Conservation (phyloP, 2,888 invertebrate species). For the Mythimna impura region DNA sequence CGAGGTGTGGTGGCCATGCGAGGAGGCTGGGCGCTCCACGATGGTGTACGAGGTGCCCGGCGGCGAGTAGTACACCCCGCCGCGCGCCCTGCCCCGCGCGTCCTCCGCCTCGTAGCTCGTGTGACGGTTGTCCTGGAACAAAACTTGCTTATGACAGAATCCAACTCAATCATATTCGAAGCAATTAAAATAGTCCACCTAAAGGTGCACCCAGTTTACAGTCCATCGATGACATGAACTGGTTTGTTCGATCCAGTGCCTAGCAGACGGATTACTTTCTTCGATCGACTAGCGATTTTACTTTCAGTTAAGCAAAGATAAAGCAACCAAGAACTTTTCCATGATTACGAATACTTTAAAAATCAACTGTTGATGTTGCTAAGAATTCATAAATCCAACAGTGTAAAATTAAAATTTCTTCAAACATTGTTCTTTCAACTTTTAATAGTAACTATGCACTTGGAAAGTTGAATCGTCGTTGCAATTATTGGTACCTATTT, state of each 20-base stretch:
- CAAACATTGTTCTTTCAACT: slow-evolving; percentile 3
- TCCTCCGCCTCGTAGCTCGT: slow-evolving; percentile 89
- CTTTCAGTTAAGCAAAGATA: too few species aligned
- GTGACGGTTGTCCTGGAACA: slow-evolving; percentile 88
- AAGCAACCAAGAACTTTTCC: slow-evolving; percentile 1
- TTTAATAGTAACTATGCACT: slow-evolving; percentile 7
- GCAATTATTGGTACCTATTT: slow-evolving; percentile 40
- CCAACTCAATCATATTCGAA: too few species aligned
- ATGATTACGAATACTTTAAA: slow-evolving; percentile 14
- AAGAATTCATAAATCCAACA: slow-evolving; percentile 8
- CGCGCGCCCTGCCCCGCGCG: slow-evolving; percentile 89
- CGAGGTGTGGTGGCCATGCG: slow-evolving; percentile 92
- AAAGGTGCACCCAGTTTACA: not conserved
- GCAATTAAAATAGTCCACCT: too few species aligned
- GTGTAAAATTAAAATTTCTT: slow-evolving; percentile 19
- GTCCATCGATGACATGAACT: not conserved
- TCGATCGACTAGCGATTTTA: too few species aligned
- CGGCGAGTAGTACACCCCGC: slow-evolving; percentile 95
- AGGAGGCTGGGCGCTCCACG: slow-evolving; percentile 94
- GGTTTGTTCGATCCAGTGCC: not conserved
- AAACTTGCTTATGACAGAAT: slow-evolving; percentile 72
- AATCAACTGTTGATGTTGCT: not conserved
- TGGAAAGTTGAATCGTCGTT: slow-evolving; percentile 19
- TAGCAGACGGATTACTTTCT: not conserved
- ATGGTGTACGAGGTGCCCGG: slow-evolving; percentile 97